Percentiles rank a stretch among this genome's conserved stretches.
These are phyloP conservation scores for Radopholus similis DNA, from an alignment of 1,140 invertebrate genomes.

Conservation along the genomic window DNA sequence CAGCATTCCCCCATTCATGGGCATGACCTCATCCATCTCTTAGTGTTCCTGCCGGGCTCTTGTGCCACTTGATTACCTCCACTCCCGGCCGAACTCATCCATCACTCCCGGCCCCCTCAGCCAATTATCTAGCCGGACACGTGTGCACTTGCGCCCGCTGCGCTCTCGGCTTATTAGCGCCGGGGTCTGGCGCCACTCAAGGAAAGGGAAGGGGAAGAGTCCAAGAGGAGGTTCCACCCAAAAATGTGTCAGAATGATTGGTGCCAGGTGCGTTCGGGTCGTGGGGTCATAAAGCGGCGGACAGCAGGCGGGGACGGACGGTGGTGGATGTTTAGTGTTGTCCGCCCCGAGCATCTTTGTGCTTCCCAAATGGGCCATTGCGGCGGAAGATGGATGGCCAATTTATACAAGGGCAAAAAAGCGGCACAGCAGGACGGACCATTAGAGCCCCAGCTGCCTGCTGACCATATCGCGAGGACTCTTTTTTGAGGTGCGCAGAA, in stretches of 20 bases:
- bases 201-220: neutral
- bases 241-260: conserved; percentile 9
- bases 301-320: neutral
- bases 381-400: neutral
- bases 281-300: neutral
- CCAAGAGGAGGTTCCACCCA: neutral
- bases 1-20: no score
- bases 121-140: conserved; percentile 1
- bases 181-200: neutral
- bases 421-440: neutral
- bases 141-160: neutral
- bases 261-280: neutral
- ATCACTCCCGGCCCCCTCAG: neutral
- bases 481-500: no score
- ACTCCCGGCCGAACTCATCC: neutral
- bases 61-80: neutral
- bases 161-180: neutral
- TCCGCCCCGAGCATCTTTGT: no score
- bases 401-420: no score
- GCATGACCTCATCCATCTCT: no score
- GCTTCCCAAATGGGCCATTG: no score
- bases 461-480: no score
- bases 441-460: neutral
- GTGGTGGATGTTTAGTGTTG: neutral
- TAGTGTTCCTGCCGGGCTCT: neutral